Percentiles rank a stretch among this genome's conserved stretches.
Conservation (phyloP, 2,888 invertebrate genomes). For the Andrena chrysosceles region DNA sequence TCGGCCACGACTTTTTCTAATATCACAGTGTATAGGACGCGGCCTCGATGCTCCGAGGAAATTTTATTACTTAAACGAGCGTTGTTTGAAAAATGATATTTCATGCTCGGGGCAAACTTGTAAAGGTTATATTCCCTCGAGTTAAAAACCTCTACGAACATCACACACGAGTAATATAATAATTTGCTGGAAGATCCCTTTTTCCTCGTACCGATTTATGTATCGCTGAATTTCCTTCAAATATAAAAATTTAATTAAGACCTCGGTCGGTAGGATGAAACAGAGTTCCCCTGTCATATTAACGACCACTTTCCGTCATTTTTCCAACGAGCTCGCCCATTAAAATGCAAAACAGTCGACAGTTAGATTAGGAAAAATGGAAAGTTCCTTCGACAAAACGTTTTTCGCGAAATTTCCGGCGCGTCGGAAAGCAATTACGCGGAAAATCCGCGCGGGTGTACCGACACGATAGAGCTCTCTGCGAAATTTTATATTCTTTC, state of each 20-base stretch:
- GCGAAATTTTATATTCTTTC: neutral
- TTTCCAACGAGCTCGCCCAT: conserved; percentile 9
- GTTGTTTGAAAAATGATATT: conserved; percentile 20
- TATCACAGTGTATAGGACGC: conserved; percentile 6
- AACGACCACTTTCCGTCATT: neutral
- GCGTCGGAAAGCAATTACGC: conserved; percentile 27
- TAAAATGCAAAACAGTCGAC: conserved; percentile 50
- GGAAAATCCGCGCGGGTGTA: conserved; percentile 3
- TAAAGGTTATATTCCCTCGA: neutral
- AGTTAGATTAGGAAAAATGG: conserved; percentile 30
- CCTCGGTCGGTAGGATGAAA: neutral
- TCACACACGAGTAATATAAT: conserved; percentile 2
- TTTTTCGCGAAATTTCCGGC: conserved; percentile 24
- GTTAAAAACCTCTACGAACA: neutral
- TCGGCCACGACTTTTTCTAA: neutral
- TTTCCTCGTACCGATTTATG: neutral
- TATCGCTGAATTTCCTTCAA: neutral
- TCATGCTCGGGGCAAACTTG: conserved; percentile 18
- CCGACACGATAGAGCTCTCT: neutral
- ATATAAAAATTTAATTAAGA: neutral
- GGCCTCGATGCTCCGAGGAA: neutral
- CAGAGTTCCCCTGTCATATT: neutral
- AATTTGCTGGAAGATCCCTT: too few relatives aligned
- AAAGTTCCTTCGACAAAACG: conserved; percentile 13
- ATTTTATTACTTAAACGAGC: conserved; percentile 38